Conservation (phyloP, 2,888 invertebrate species). For the Beris morrisii region DNA sequence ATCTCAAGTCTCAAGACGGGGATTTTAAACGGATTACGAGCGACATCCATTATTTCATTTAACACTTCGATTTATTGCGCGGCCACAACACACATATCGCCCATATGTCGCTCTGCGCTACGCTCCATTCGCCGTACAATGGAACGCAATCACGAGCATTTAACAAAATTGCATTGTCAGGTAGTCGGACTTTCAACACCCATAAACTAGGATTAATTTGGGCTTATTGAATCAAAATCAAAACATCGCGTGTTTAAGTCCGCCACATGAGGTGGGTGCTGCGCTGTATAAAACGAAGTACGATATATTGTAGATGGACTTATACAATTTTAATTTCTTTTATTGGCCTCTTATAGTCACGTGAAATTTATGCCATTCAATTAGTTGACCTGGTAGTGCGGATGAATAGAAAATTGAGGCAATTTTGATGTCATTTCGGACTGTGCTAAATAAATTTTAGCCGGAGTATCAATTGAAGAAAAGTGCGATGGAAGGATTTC, state of each 20-base stretch:
- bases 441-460: neutral
- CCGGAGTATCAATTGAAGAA: too few relatives aligned
- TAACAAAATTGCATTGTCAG: slow-evolving; percentile 44
- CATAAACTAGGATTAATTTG: slow-evolving; percentile 58
- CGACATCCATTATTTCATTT: slow-evolving; percentile 36
- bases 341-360: slow-evolving; percentile 25
- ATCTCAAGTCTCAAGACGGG: slow-evolving; percentile 23
- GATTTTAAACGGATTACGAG: slow-evolving; percentile 29
- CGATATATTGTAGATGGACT: slow-evolving; percentile 5
- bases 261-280: slow-evolving; percentile 25
- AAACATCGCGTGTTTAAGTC: slow-evolving; percentile 45
- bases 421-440: neutral
- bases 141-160: slow-evolving; percentile 44
- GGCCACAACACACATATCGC: neutral
- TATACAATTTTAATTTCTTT: slow-evolving; percentile 30
- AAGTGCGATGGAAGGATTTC: too few relatives aligned
- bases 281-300: slow-evolving; percentile 3
- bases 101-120: too few relatives aligned
- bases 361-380: slow-evolving; percentile 11
- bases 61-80: slow-evolving; percentile 40
- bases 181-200: slow-evolving; percentile 50
- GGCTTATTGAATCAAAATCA: slow-evolving; percentile 56
- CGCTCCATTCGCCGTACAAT: slow-evolving; percentile 40
- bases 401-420: slow-evolving; percentile 9
- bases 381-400: slow-evolving; percentile 21